Percentiles rank a stretch among this genome's conserved stretches.
phyloP scores from a whole-genome alignment of 2,888 invertebrate species.

The Dorcus hopei region DNA sequence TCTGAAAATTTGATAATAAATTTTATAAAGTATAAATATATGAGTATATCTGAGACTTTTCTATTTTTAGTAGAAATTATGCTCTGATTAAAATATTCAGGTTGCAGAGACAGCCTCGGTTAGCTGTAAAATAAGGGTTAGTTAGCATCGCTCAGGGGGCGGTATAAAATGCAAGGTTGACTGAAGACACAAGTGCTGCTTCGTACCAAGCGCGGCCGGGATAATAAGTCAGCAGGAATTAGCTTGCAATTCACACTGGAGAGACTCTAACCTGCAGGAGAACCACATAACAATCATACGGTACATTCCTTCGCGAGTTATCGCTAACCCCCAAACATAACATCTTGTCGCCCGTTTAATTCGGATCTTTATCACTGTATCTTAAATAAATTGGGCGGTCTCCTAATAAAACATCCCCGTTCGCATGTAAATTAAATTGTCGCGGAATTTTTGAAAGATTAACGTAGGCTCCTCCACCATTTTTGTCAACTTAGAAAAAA shows the following conservation, averaged over 20 bases:
- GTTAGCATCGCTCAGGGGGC: slow-evolving; percentile 37
- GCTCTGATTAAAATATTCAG: slow-evolving; percentile 36
- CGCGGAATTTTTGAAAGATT: neutral
- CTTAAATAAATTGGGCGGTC: neutral
- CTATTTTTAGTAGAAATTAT: neutral
- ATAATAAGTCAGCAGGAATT: slow-evolving; percentile 41
- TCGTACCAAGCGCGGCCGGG: slow-evolving; percentile 36
- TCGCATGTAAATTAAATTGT: neutral
- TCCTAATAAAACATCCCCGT: neutral
- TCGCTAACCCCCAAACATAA: slow-evolving; percentile 14
- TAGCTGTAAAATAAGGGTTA: slow-evolving; percentile 36
- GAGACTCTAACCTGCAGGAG: slow-evolving; percentile 26
- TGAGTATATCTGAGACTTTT: no score
- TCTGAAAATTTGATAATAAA: no score
- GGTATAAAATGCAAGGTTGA: slow-evolving; percentile 41
- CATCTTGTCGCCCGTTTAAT: slow-evolving; percentile 6
- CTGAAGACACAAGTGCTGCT: slow-evolving; percentile 39
- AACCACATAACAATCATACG: slow-evolving; percentile 29
- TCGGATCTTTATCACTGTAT: slow-evolving; percentile 6
- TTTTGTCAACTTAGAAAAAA: no score
- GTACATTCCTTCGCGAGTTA: slow-evolving; percentile 27
- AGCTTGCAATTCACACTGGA: slow-evolving; percentile 39
- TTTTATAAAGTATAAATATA: no score
- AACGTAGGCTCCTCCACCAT: no score
- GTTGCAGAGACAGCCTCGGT: slow-evolving; percentile 28